These are phyloP conservation scores for Ridgeia piscesae DNA, from an alignment of 1,140 invertebrate genomes.

Conservation along the genomic window DNA sequence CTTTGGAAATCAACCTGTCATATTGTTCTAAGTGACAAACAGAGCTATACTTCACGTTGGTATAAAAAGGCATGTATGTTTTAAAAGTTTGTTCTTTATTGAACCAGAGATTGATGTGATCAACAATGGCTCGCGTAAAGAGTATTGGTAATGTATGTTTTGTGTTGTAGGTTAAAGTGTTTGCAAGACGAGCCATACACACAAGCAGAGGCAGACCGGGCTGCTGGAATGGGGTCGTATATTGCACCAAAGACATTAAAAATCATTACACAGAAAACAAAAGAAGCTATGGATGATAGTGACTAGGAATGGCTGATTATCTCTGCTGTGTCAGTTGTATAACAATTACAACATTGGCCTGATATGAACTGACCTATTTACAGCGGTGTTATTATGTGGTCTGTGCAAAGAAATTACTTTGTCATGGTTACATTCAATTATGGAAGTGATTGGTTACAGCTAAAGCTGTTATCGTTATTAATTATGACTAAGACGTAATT, in stretches of 20 bases:
- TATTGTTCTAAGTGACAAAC: neutral
- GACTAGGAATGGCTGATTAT: neutral
- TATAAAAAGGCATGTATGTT: neutral
- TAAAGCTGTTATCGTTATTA: neutral
- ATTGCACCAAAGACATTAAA: conserved; percentile 70
- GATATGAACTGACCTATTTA: neutral
- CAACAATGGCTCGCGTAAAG: neutral
- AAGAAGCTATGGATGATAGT: conserved; percentile 49
- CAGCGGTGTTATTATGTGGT: neutral
- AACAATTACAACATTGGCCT: neutral
- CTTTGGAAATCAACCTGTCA: neutral
- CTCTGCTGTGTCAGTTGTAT: neutral
- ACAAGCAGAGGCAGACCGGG: conserved; percentile 87
- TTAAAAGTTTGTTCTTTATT: neutral
- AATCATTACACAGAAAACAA: conserved; percentile 64
- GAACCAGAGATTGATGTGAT: neutral
- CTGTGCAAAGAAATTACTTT: neutral
- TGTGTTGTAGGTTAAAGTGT: conserved; percentile 70
- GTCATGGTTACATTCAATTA: neutral
- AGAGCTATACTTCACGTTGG: neutral
- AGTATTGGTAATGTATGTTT: neutral
- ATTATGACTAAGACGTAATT: neutral
- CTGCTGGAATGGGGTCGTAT: conserved; percentile 80
- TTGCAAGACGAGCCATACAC: conserved; percentile 88
- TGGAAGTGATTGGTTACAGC: neutral